phyloP scores from a whole-genome alignment of 2,113 vertebrate genomes.

The Ivindomyrus marchei region DNA sequence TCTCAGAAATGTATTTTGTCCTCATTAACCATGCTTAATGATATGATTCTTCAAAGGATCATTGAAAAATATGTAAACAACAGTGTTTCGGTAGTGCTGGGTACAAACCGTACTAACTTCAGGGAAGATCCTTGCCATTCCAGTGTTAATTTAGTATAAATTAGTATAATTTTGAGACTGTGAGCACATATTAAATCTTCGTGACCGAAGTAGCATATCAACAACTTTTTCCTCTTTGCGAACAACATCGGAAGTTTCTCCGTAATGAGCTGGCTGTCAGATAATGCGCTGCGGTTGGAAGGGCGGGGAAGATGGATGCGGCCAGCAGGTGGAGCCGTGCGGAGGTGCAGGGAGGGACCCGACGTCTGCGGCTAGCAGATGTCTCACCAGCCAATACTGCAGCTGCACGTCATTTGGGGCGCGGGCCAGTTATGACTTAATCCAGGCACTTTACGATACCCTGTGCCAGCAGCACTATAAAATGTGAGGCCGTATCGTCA shows the following conservation, averaged over 20 bases:
- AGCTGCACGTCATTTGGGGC: neutral
- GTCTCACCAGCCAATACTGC: neutral
- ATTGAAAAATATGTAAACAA: slow-evolving; percentile 9
- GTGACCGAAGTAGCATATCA: neutral
- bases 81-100: neutral
- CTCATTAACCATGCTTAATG: slow-evolving; percentile 9
- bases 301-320: neutral
- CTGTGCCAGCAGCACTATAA: neutral
- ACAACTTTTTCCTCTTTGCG: neutral
- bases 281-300: neutral
- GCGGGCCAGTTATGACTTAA: neutral
- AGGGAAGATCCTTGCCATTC: neutral
- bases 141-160: slow-evolving; percentile 12
- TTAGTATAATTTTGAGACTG: slow-evolving; percentile 5
- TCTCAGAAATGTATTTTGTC: slow-evolving; percentile 11
- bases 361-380: neutral
- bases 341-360: neutral
- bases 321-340: neutral
- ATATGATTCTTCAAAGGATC: slow-evolving; percentile 3
- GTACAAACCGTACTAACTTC: neutral
- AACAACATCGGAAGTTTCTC: slow-evolving; percentile 9
- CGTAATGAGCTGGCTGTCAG: neutral
- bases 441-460: neutral
- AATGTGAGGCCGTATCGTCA: neutral
- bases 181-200: slow-evolving; percentile 16